Base-by-base conservation (phyloP, 2,113 vertebrate genomes). In the Lathamus discolor region DNA sequence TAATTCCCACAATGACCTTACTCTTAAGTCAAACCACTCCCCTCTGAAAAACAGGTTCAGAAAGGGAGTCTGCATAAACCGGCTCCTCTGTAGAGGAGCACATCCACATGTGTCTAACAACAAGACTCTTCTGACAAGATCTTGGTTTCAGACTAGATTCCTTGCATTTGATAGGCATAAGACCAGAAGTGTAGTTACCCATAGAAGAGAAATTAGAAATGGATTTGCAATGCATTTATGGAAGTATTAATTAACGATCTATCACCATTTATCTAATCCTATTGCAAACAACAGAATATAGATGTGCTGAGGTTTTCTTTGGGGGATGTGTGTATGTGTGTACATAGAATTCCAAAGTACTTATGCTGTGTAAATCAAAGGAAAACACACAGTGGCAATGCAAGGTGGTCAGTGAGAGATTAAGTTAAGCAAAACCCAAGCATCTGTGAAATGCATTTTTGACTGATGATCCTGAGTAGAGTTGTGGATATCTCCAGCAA, bases 371-470 rank as follows among this genome's bases (percentile, higher is more conserved):
- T 82, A 86, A 90, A 86, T 72, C 46, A 68, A 82, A 86, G 88
- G 68, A 62, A 70, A 86, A 66, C 41, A 87, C 39, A 39, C 28
- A 62, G 54, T 52, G 17, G 59, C 55, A 72, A 24, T 48, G 33
- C 4, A 5, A 86, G 29, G 70, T 78, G 52, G 48, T 88, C 52
- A 33, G 52, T 86, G 90, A 83, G 43, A 79, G 57, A 72, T 86
- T 64, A 29, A 39, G 76, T 88, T 81, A 82, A 79, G 52, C 43
- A 72, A 94, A 81, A 33, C 88, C 39, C 43, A 48, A 54, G 35
- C 9, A 63, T 39, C 76, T 88, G 51, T 69, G 88, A 78, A 92
- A 88, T 46, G 22, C 23, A 28, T 78, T 94, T 96, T 84, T 96
- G 83, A 76, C 22, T 46, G 76, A 76, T 0, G 16, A 88, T 73